Evolutionary conservation across 2,797 vertebrate species (phyloP).

Genomic region (Austrolebias charrua): DNA sequence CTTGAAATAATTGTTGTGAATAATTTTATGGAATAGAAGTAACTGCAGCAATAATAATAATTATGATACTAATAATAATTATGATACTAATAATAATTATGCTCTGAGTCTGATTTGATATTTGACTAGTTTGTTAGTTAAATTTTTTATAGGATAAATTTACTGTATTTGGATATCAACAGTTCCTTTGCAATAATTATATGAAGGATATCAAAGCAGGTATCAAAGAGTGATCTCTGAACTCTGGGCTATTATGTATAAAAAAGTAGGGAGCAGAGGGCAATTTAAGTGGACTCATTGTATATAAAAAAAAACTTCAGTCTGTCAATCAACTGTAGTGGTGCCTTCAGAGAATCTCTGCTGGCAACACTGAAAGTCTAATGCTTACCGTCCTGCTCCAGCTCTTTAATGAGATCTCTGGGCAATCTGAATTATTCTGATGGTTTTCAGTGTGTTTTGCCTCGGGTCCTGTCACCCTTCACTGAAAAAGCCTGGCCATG

Average conservation of each 20-base stretch:
- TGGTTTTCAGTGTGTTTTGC: slow-evolving; percentile 68
- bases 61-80: too few species aligned
- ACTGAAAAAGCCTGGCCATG: slow-evolving; percentile 52
- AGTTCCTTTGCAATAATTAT: slow-evolving; percentile 21
- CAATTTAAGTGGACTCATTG: slow-evolving; percentile 63
- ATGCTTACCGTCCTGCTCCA: slow-evolving; percentile 58
- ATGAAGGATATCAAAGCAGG: slow-evolving; percentile 36
- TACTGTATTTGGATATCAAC: neutral
- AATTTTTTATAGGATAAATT: slow-evolving; percentile 13
- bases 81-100: neutral
- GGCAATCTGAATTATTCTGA: slow-evolving; percentile 79
- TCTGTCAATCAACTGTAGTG: slow-evolving; percentile 69
- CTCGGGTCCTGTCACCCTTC: slow-evolving; percentile 48
- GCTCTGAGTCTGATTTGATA: slow-evolving; percentile 3
- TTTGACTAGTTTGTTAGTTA: slow-evolving; percentile 23
- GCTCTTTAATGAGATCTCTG: slow-evolving; percentile 78
- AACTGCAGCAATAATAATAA: slow-evolving; percentile 41
- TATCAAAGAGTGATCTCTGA: slow-evolving; percentile 32
- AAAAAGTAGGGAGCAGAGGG: slow-evolving; percentile 43
- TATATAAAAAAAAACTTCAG: slow-evolving; percentile 47
- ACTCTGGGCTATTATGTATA: slow-evolving; percentile 44
- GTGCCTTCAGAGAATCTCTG: slow-evolving; percentile 55
- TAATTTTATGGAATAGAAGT: neutral
- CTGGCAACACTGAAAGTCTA: slow-evolving; percentile 63
- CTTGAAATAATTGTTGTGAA: too few species aligned